Evolutionary conservation across 2,113 vertebrate genomes (phyloP).

Genomic region (Acrocephalus arundinaceus): DNA sequence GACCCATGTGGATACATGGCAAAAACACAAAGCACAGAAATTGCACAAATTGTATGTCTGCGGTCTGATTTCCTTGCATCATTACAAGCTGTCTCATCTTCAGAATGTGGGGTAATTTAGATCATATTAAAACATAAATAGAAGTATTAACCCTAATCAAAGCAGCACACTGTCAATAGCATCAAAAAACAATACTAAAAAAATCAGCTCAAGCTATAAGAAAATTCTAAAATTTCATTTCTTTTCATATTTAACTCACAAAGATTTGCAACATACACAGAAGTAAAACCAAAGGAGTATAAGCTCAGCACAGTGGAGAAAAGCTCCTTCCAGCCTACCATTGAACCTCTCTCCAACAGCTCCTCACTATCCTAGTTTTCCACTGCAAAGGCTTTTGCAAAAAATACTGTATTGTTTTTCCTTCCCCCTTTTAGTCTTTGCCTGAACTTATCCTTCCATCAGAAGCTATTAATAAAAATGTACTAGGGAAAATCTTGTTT

Average conservation of each 20-base stretch:
- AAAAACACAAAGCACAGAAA: not conserved
- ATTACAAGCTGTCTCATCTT: not conserved
- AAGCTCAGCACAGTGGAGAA: not conserved
- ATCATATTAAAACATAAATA: not conserved
- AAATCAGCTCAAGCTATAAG: not conserved
- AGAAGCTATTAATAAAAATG: constrained; percentile 1
- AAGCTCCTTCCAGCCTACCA: not conserved
- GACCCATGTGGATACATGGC: not conserved
- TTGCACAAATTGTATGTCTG: not conserved
- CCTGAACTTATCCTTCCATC: constrained; percentile 21
- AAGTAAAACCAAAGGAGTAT: not conserved
- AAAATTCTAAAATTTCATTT: not conserved
- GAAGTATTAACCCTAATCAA: not conserved
- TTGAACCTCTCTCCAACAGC: not conserved
- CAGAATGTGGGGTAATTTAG: not conserved
- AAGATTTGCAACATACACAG: not conserved
- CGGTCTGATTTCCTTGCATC: not conserved
- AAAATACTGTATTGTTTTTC: not conserved
- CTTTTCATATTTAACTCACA: not conserved
- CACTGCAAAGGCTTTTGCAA: not conserved
- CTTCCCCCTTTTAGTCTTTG: not conserved
- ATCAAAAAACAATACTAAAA: not conserved
- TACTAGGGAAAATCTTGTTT: not conserved
- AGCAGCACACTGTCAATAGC: not conserved
- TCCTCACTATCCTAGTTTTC: not conserved